Evolutionary conservation across 2,113 vertebrate species (phyloP), one percentile per base, ranked within the genome.

Genomic region (Ariopsis seemanni): DNA sequence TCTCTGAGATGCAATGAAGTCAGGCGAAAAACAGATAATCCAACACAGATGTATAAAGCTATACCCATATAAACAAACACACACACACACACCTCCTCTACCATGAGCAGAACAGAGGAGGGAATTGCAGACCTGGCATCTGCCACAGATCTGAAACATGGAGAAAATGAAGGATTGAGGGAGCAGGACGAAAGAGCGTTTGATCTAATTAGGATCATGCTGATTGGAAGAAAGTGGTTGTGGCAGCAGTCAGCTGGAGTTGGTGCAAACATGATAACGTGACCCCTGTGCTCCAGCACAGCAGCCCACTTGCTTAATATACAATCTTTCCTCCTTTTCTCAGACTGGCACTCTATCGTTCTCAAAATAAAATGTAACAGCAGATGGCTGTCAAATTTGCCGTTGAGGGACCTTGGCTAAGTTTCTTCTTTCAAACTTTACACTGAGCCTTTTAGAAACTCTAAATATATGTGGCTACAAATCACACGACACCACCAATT

Each of bases 171-270:
- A 60, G 52, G 22, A 82, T 77, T 25, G 58, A 82, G 87, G 58
- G n/a, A 27, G 85, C 42, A 84, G 57, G 81, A 78, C 0, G 60
- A 74, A 88, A 52, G 50, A 55, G 86, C 84, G 89, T 89, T 90
- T 91, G 87, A 91, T 92, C 84, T 86, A 87, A 90, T 90, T 88
- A 89, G 42, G 85, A 82, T 92, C 90, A 86, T 12, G 42, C 27
- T 82, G 88, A 85, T 87, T 88, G 89, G 84, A 81, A 74, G 85
- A 88, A 87, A 90, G 86, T 89, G 86, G 75, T 88, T 90, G 79
- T 89, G 90, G 88, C 85, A 89, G 85, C 86, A 90, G 81, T 90
- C 90, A 89, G 84, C 86, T 88, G 89, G 86, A 89, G 67, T 88
- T 80, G 52, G 57, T 57, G 69, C 79, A 86, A 90, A 84, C 88